These are phyloP conservation scores for Cochlearius cochlearius DNA, from an alignment of 2,113 vertebrate species.

Conservation along the genomic window DNA sequence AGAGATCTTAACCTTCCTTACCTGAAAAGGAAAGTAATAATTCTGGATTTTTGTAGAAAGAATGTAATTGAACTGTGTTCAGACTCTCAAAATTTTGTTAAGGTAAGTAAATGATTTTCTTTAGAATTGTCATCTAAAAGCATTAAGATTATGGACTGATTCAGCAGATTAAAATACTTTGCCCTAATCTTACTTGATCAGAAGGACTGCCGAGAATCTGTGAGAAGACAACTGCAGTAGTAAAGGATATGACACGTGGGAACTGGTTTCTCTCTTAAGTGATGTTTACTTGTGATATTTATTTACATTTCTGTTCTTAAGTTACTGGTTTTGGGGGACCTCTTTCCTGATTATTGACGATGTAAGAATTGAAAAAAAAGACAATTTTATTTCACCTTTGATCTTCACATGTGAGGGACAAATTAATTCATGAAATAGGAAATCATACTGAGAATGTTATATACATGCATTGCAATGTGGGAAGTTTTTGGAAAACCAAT, in stretches of 20 bases:
- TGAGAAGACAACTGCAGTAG: background rate
- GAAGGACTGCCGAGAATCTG: background rate
- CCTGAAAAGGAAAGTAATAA: background rate
- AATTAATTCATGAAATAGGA: background rate
- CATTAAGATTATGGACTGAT: background rate
- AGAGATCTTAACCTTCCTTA: background rate
- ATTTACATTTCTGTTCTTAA: background rate
- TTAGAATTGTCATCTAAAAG: background rate
- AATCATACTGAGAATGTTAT: background rate
- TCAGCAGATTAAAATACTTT: background rate
- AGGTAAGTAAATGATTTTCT: background rate
- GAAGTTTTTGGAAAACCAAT: background rate
- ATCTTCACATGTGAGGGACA: background rate
- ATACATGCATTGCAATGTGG: background rate
- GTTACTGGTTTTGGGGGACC: accelerated
- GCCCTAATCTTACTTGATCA: background rate
- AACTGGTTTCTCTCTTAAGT: background rate
- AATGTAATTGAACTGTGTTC: background rate
- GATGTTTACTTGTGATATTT: background rate
- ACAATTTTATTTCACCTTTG: background rate
- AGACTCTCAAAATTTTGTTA: background rate
- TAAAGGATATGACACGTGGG: background rate
- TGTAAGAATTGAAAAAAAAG: background rate
- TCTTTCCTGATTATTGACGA: background rate
- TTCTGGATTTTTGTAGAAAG: background rate